Conservation (phyloP, 2,888 invertebrate genomes). For the Dorcus parallelipipedus region DNA sequence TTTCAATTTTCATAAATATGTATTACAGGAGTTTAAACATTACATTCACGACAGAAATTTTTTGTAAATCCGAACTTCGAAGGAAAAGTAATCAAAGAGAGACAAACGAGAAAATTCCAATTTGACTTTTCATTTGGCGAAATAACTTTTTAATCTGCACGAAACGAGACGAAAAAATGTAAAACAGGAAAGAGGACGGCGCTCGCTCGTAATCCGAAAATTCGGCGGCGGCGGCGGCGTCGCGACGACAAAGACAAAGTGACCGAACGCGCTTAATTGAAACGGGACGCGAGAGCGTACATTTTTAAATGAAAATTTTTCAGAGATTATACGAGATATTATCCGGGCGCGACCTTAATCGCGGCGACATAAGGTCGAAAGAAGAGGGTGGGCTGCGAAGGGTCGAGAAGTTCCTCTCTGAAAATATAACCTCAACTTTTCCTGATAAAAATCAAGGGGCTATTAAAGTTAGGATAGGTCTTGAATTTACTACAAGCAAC, state of each 20-base stretch:
- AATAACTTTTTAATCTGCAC: constrained; percentile 12
- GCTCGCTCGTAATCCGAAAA: neutral
- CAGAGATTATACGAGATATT: neutral
- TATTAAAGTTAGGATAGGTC: constrained; percentile 18
- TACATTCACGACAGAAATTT: too few species aligned
- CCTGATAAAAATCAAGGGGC: constrained; percentile 16
- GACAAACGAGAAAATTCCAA: constrained; percentile 2
- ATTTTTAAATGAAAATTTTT: neutral
- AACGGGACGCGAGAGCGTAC: neutral
- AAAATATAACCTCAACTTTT: constrained; percentile 3
- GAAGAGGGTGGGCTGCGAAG: neutral
- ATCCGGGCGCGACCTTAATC: constrained; percentile 13
- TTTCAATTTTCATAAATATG: too few species aligned
- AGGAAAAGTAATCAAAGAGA: neutral
- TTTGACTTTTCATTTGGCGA: constrained; percentile 11
- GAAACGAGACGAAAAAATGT: constrained; percentile 9
- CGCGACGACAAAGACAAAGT: neutral
- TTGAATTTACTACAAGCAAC: constrained; percentile 9
- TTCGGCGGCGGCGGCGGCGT: neutral
- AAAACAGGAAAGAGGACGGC: neutral
- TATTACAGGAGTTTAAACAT: too few species aligned
- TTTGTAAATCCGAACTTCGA: too few species aligned
- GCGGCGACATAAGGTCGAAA: constrained; percentile 9
- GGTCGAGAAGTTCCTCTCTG: neutral
- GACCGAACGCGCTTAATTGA: neutral